phyloP scores from a whole-genome alignment of 2,113 vertebrate genomes.

The Asarcornis scutulata region DNA sequence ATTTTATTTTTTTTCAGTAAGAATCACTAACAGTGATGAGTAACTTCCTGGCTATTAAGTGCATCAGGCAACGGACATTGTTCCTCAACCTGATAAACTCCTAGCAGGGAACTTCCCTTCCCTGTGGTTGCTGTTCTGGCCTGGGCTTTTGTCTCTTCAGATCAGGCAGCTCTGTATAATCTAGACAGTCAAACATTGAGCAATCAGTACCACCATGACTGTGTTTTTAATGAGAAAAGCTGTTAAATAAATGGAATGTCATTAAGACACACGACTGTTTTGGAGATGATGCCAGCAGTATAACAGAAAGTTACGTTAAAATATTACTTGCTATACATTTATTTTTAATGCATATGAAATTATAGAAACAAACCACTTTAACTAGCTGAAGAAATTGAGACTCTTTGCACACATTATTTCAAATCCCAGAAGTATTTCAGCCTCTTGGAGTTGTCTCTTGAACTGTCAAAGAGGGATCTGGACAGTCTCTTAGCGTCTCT shows the following conservation, averaged over 20 bases:
- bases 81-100: not conserved
- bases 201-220: slow-evolving; percentile 38
- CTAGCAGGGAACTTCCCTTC: slow-evolving; percentile 5
- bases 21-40: not conserved
- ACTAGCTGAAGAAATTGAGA: slow-evolving; percentile 15
- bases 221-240: slow-evolving; percentile 43
- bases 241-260: slow-evolving; percentile 64
- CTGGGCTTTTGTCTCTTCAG: not conserved
- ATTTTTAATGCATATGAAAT: slow-evolving; percentile 27
- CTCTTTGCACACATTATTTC: not conserved
- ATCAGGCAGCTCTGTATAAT: not conserved
- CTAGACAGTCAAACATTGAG: not conserved
- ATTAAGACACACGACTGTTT: slow-evolving; percentile 37
- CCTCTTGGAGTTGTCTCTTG: slow-evolving; percentile 10
- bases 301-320: slow-evolving; percentile 39
- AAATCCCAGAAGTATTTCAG: slow-evolving; percentile 35
- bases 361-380: slow-evolving; percentile 45
- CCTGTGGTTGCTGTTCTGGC: not conserved
- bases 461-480: slow-evolving; percentile 27
- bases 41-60: slow-evolving; percentile 31
- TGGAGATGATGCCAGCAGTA: slow-evolving; percentile 13
- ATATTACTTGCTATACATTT: slow-evolving; percentile 37
- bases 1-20: slow-evolving; percentile 30
- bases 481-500: slow-evolving; percentile 6
- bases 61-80: not conserved